Conservation (phyloP, 2,113 vertebrate genomes). For the Bubo scandiacus region DNA sequence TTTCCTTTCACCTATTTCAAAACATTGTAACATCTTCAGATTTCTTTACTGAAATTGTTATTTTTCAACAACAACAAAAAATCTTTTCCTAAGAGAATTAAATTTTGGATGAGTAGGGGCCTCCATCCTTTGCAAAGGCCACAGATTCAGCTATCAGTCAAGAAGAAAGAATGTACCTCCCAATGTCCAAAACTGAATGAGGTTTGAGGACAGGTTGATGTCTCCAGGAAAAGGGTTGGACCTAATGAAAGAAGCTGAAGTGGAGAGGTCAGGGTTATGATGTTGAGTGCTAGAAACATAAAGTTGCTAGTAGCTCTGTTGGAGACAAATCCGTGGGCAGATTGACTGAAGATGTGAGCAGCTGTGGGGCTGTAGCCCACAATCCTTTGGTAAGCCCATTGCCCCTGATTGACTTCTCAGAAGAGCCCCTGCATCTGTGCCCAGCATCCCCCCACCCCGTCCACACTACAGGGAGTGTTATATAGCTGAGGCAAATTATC, state of each 20-base stretch:
- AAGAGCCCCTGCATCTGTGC: not conserved
- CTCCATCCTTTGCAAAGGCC: not conserved
- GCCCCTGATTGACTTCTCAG: not conserved
- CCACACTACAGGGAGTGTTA: not conserved
- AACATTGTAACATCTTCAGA: not conserved
- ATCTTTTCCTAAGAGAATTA: not conserved
- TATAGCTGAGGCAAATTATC: not conserved
- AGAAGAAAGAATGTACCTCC: not conserved
- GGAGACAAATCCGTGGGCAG: not conserved
- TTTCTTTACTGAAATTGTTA: not conserved
- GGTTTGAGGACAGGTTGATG: not conserved
- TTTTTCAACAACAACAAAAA: not conserved
- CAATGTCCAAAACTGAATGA: not conserved
- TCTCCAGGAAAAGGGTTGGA: not conserved
- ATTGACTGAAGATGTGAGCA: not conserved
- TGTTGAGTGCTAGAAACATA: not conserved
- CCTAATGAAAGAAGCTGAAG: not conserved
- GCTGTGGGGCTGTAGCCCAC: not conserved
- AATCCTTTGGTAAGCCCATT: not conserved
- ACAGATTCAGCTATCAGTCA: not conserved
- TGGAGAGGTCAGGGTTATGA: not conserved
- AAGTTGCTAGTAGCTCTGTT: not conserved
- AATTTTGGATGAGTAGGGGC: not conserved
- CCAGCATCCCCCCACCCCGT: not conserved
- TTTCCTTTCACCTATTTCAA: not conserved